Conservation (phyloP, 2,797 vertebrate species). For the Peromyscus nudipes region DNA sequence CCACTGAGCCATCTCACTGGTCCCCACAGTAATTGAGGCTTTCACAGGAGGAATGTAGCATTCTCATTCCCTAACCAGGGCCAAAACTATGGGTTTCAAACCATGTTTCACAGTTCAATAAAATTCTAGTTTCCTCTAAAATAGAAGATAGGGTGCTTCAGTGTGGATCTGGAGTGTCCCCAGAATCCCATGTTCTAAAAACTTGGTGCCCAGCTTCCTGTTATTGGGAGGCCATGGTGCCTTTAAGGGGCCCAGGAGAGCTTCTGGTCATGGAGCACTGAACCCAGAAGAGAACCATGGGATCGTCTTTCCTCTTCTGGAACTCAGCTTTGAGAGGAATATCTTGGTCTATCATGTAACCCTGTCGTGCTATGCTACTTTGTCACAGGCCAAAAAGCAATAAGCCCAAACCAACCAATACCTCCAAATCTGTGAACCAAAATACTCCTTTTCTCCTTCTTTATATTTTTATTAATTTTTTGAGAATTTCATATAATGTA, state of each 20-base stretch:
- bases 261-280: neutral
- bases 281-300: neutral
- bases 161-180: neutral
- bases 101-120: neutral
- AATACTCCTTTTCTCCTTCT: neutral
- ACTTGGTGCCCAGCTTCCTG: neutral
- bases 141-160: neutral
- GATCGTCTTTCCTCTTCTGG: neutral
- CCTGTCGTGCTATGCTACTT: neutral
- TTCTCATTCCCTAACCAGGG: neutral
- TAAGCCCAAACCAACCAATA: neutral
- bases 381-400: neutral
- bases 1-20: neutral
- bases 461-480: neutral
- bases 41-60: neutral
- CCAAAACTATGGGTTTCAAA: neutral
- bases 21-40: neutral
- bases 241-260: neutral
- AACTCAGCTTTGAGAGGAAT: neutral
- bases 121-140: neutral
- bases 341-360: neutral
- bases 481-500: neutral
- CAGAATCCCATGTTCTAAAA: neutral
- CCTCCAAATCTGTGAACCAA: neutral
- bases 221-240: neutral